phyloP scores from a whole-genome alignment of 2,797 vertebrate genomes.

The Alca torda region DNA sequence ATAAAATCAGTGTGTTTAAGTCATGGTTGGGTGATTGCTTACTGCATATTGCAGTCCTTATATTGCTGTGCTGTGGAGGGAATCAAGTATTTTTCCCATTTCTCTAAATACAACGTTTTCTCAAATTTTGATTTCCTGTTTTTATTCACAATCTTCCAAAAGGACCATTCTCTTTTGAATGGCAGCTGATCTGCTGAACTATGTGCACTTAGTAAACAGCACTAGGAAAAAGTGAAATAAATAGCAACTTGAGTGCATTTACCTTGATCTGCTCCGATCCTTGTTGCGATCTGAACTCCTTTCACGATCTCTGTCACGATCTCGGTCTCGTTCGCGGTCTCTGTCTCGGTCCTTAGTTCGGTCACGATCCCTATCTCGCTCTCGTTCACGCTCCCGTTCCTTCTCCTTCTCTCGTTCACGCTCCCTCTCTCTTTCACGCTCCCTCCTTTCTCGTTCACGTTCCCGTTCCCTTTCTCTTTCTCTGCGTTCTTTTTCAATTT shows the following conservation, averaged over 20 bases:
- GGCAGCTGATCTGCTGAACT: neutral
- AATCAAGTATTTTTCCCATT: neutral
- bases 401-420: slow-evolving; percentile 89
- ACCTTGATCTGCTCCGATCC: slow-evolving; percentile 92
- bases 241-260: neutral
- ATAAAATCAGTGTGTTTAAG: neutral
- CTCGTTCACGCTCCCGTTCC: slow-evolving; percentile 88
- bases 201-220: fast-evolving
- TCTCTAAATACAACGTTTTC: neutral
- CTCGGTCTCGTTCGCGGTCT: slow-evolving; percentile 87
- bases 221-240: neutral
- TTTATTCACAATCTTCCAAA: neutral
- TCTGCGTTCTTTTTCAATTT: slow-evolving; percentile 93
- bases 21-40: neutral
- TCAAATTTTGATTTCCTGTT: neutral
- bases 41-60: neutral
- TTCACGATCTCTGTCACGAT: slow-evolving; percentile 87
- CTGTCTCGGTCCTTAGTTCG: slow-evolving; percentile 90
- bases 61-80: neutral
- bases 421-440: slow-evolving; percentile 84
- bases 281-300: slow-evolving; percentile 87
- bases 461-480: slow-evolving; percentile 85
- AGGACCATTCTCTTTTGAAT: neutral
- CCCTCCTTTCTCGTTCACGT: slow-evolving; percentile 84
- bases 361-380: slow-evolving; percentile 94